Evolutionary conservation across 2,888 invertebrate species (phyloP).

Genomic region (Nephrocerus scutellatus): DNA sequence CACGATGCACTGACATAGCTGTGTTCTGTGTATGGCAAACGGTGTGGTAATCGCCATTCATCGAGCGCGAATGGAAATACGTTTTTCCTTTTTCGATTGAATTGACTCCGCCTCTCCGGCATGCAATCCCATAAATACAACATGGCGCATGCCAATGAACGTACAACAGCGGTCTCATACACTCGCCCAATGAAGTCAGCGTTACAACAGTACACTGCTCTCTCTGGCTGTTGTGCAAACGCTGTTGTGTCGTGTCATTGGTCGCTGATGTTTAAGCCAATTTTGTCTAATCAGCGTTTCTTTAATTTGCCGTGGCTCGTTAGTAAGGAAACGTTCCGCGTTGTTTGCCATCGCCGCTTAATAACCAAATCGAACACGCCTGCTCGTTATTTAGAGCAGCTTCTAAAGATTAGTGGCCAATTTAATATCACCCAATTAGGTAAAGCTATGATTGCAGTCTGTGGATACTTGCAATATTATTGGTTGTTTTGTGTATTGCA

Average conservation of each 20-base stretch:
- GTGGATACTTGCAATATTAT: no score
- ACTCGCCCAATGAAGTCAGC: no score
- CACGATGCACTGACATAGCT: slow-evolving; percentile 35
- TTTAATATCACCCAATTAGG: no score
- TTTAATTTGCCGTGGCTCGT: no score
- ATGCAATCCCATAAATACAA: slow-evolving; percentile 28
- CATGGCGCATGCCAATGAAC: slow-evolving; percentile 38
- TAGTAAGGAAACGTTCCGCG: no score
- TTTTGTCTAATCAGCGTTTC: slow-evolving; percentile 8
- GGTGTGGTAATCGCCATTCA: slow-evolving; percentile 10
- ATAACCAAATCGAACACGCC: neutral
- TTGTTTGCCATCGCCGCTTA: slow-evolving; percentile 3
- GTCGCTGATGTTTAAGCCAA: neutral
- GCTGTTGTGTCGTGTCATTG: no score
- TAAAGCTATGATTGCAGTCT: no score
- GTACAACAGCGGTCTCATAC: no score
- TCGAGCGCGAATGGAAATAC: slow-evolving; percentile 7
- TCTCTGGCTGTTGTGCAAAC: slow-evolving; percentile 9
- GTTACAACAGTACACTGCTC: neutral
- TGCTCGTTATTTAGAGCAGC: slow-evolving; percentile 22
- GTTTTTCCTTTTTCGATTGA: no score
- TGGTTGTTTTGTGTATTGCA: slow-evolving; percentile 21
- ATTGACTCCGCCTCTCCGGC: slow-evolving; percentile 31
- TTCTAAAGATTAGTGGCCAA: no score
- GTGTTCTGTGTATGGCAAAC: slow-evolving; percentile 12